Evolutionary conservation across 2,888 invertebrate genomes (phyloP).

Genomic region (Cordilura impudica): DNA sequence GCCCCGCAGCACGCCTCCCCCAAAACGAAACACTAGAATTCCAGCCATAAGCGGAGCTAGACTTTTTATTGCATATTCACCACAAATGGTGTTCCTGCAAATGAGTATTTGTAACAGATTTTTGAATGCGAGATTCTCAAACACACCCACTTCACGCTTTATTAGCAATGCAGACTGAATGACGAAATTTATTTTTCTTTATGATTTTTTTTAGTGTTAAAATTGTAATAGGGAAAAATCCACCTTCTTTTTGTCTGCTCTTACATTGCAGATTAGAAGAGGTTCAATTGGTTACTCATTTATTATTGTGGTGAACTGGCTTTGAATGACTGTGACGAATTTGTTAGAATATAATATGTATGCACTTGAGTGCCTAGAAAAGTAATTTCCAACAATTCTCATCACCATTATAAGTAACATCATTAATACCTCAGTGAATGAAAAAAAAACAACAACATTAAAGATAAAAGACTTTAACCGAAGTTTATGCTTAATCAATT

Average conservation of each 20-base stretch:
- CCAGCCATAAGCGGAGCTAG: background rate
- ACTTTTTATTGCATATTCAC: constrained; percentile 47
- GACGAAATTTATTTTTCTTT: background rate
- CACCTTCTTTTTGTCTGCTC: background rate
- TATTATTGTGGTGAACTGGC: constrained; percentile 22
- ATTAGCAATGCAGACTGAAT: constrained; percentile 26
- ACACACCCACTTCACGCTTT: constrained; percentile 61
- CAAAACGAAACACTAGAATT: background rate
- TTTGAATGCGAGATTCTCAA: constrained; percentile 38
- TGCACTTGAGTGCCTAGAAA: constrained; percentile 22
- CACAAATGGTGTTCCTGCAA: constrained; percentile 53
- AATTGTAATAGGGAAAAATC: background rate
- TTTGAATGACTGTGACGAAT: constrained; percentile 47
- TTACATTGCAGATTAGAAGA: background rate
- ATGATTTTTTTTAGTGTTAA: constrained; percentile 17
- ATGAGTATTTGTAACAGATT: constrained; percentile 60
- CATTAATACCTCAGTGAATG: constrained; percentile 36
- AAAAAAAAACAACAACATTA: background rate
- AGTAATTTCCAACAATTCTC: constrained; percentile 13
- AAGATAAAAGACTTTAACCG: constrained; percentile 34
- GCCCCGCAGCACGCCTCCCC: constrained; percentile 15
- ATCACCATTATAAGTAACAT: constrained; percentile 16
- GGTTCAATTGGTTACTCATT: constrained; percentile 51
- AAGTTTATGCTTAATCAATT: constrained; percentile 55
- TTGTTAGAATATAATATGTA: background rate